phyloP scores from a whole-genome alignment of 2,113 vertebrate species.

The Bambusicola thoracicus region DNA sequence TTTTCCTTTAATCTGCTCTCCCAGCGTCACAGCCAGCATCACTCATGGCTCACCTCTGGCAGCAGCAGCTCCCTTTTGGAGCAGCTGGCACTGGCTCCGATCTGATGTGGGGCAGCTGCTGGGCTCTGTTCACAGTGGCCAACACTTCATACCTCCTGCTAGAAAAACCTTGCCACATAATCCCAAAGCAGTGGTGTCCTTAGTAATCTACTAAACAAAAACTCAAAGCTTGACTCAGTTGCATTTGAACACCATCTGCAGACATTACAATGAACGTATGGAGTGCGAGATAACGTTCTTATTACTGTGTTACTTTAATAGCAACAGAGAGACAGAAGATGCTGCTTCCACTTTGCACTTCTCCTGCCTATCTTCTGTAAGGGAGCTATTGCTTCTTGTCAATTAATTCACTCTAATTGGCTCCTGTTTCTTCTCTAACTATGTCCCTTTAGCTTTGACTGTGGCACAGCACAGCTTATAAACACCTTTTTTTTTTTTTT shows the following conservation, averaged over 20 bases:
- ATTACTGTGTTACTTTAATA: neutral
- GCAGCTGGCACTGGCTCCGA: neutral
- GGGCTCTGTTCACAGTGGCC: neutral
- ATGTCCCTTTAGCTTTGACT: neutral
- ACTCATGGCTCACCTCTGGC: neutral
- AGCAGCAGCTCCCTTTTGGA: neutral
- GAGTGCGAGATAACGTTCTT: neutral
- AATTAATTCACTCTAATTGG: conserved; percentile 19
- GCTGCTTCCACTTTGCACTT: neutral
- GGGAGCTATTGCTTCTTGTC: neutral
- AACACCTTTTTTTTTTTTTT: neutral
- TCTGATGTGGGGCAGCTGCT: neutral
- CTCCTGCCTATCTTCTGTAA: neutral
- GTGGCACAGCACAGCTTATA: neutral
- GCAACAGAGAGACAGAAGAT: neutral
- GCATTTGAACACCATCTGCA: rapidly evolving
- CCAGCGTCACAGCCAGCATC: neutral
- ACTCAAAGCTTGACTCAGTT: neutral
- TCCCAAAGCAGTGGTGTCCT: neutral
- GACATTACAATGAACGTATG: neutral
- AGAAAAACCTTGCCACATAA: neutral
- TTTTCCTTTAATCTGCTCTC: neutral
- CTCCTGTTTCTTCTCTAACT: neutral
- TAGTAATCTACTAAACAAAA: neutral
- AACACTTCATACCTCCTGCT: neutral